Evolutionary conservation across 2,888 invertebrate genomes (phyloP).

Genomic region (Schizotus pectinicornis): DNA sequence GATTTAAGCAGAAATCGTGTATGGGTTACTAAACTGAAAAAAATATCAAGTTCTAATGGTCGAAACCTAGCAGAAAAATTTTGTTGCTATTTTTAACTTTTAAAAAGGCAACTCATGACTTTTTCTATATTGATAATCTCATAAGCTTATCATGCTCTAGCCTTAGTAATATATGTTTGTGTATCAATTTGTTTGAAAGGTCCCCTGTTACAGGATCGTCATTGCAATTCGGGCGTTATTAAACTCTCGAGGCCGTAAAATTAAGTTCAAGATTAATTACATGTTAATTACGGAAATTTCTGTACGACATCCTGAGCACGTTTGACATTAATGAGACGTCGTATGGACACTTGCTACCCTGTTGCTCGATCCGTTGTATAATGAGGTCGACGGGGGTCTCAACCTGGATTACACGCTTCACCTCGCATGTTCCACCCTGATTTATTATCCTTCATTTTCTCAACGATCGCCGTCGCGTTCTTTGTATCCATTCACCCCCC

Average conservation of each 20-base stretch:
- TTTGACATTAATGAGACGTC: constrained; percentile 26
- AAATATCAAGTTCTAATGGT: too few species aligned
- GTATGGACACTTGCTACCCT: constrained; percentile 21
- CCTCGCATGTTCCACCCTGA: constrained; percentile 4
- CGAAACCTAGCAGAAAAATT: too few species aligned
- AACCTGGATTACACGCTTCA: constrained; percentile 14
- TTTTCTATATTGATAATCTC: too few species aligned
- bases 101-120: too few species aligned
- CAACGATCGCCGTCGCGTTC: too few species aligned
- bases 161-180: too few species aligned
- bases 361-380: constrained; percentile 21
- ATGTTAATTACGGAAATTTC: constrained; percentile 20
- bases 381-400: constrained; percentile 15
- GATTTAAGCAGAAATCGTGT: too few species aligned
- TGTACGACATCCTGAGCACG: constrained; percentile 7
- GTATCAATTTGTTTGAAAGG: too few species aligned
- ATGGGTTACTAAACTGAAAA: too few species aligned
- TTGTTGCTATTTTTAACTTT: too few species aligned
- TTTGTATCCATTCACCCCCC: not conserved
- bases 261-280: constrained; percentile 15
- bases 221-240: not conserved
- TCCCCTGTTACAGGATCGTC: too few species aligned
- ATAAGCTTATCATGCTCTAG: too few species aligned
- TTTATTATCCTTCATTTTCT: constrained; percentile 8
- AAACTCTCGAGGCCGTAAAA: not conserved